Conservation (phyloP, 2,797 vertebrate genomes). For the Poecilia velifera region DNA sequence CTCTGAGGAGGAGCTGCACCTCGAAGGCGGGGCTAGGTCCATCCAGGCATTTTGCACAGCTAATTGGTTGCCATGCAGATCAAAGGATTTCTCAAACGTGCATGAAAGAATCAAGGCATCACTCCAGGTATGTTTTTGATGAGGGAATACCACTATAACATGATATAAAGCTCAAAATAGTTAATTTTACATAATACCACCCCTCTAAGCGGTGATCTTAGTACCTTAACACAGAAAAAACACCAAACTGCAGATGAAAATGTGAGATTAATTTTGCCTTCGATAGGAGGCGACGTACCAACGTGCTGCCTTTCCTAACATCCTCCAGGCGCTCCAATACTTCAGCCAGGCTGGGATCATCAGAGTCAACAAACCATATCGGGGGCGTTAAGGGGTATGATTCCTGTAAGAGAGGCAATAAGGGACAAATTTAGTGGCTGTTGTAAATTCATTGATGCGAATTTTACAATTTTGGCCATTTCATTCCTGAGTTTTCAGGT, state of each 20-base stretch:
- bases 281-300: slow-evolving; percentile 81
- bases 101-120: no score
- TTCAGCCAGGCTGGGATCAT: slow-evolving; percentile 96
- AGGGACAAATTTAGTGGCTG: slow-evolving; percentile 11
- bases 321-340: slow-evolving; percentile 95
- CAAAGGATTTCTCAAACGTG: no score
- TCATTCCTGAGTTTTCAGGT: neutral
- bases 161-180: neutral
- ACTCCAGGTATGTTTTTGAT: no score
- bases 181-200: neutral
- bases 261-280: neutral
- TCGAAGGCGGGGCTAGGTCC: no score
- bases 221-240: neutral
- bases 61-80: no score
- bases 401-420: slow-evolving; percentile 81
- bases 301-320: slow-evolving; percentile 91
- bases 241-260: neutral
- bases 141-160: no score
- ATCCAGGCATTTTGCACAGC: no score
- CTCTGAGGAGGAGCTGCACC: no score
- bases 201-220: neutral
- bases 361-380: slow-evolving; percentile 99
- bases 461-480: neutral
- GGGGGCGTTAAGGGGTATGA: slow-evolving; percentile 94
- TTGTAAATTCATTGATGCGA: neutral